Percentiles rank a stretch among this genome's conserved stretches.
phyloP scores from a whole-genome alignment of 1,140 invertebrate genomes.

The Rhizoglyphus robini region DNA sequence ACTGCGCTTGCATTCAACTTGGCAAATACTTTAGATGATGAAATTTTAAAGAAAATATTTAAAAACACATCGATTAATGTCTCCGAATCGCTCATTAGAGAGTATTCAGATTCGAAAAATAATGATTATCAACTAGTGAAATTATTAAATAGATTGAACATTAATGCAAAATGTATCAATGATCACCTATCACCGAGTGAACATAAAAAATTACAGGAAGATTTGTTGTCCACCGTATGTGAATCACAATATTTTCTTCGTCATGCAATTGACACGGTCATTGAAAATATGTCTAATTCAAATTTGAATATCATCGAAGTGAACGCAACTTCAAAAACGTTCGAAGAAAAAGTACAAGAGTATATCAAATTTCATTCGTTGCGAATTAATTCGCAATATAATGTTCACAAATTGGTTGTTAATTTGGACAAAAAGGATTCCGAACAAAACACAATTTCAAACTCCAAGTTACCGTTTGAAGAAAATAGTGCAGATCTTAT shows the following conservation, averaged over 20 bases:
- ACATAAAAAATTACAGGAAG: slow-evolving; percentile 8
- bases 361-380: slow-evolving; percentile 32
- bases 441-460: slow-evolving; percentile 31
- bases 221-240: slow-evolving; percentile 20
- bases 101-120: slow-evolving; percentile 12
- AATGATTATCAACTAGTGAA: slow-evolving; percentile 20
- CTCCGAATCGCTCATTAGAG: slow-evolving; percentile 14
- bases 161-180: slow-evolving; percentile 19
- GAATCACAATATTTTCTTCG: slow-evolving; percentile 32
- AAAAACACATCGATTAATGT: slow-evolving; percentile 20
- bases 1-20: slow-evolving; percentile 27
- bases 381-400: slow-evolving; percentile 34
- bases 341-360: slow-evolving; percentile 29
- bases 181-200: slow-evolving; percentile 17
- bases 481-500: slow-evolving; percentile 31
- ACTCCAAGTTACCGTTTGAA: slow-evolving; percentile 23
- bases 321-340: slow-evolving; percentile 27
- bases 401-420: slow-evolving; percentile 29
- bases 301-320: slow-evolving; percentile 66
- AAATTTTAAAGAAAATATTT: neutral
- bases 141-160: slow-evolving; percentile 18
- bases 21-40: slow-evolving; percentile 23
- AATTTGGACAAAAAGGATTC: slow-evolving; percentile 28
- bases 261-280: slow-evolving; percentile 49
- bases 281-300: slow-evolving; percentile 58